Evolutionary conservation across 2,113 vertebrate genomes (phyloP), one percentile per base, ranked within the genome.

Genomic region (Mesoclemmys tuberculata): DNA sequence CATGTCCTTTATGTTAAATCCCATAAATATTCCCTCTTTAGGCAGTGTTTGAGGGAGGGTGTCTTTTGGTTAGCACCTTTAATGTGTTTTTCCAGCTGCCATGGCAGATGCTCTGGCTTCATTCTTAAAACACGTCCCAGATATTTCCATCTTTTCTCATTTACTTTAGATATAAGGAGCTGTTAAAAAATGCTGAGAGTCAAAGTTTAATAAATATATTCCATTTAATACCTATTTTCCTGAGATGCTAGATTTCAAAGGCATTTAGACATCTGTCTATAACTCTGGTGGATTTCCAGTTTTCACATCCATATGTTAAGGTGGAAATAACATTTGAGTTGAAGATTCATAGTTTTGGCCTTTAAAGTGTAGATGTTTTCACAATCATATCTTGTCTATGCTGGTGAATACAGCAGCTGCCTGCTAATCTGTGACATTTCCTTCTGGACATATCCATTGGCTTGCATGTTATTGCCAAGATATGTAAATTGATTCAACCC

Each of bases 201-300:
- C 4, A 84, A 56, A 6, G 49, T 89, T 13, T 77, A 56, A 82
- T 90, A 78, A 71, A 74, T 35, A 29, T 82, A 8, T 1, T 2
- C 13, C 71, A 41, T 75, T 26, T 75, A 41, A 26, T 75, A 26
- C 22, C 3, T 27, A 8, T 75, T 75, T 75, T 75, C 71, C 71
- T 27, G 41, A 44, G 38, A 5, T 4, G 6, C 7, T 13, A 7
- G 74, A 46, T 77, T 77, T 77, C 10, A 29, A 46, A 77, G 41
- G 41, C 41, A 82, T 64, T 91, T 29, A 26, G 11, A 27, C 38
- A 4, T 13, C 10, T 82, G 5, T 14, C 2, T 41, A n/a, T 11
- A 68, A 1, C 35, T 54, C 13, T 49, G 16, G 3, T 8, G 56
- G 3, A 68, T 35, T 2, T 80, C 8, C 12, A 75, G 4, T 0